phyloP scores from a whole-genome alignment of 2,113 vertebrate species.

The Pardalotus punctatus region DNA sequence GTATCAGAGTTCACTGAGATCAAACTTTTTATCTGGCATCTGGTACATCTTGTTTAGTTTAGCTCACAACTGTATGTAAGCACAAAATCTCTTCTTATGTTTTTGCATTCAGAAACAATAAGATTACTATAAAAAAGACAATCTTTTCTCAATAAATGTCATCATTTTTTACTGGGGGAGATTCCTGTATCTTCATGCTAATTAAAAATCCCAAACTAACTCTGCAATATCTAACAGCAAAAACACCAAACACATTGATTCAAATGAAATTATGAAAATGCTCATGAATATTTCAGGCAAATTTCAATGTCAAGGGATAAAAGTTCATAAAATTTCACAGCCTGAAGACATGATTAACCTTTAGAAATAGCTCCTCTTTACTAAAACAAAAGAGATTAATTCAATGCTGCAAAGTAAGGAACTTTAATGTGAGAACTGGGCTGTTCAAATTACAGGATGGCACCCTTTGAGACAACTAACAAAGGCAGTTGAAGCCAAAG shows the following conservation, averaged over 20 bases:
- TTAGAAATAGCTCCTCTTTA: not conserved
- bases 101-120: not conserved
- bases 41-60: not conserved
- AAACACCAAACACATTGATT: not conserved
- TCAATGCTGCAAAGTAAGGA: not conserved
- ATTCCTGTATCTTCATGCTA: not conserved
- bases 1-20: not conserved
- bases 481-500: not conserved
- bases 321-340: conserved; percentile 19
- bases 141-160: not conserved
- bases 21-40: not conserved
- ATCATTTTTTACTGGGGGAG: not conserved
- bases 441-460: not conserved
- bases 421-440: not conserved
- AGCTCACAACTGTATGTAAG: not conserved
- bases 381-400: not conserved
- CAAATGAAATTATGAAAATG: not conserved
- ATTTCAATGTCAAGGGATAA: not conserved
- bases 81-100: not conserved
- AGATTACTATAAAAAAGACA: not conserved
- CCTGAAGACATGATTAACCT: not conserved
- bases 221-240: not conserved
- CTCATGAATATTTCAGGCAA: conserved; percentile 10
- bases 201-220: not conserved
- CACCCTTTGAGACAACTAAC: not conserved